These are phyloP conservation scores for Rhabdophis nuchalis DNA, from an alignment of 2,797 vertebrate genomes.

Conservation along the genomic window DNA sequence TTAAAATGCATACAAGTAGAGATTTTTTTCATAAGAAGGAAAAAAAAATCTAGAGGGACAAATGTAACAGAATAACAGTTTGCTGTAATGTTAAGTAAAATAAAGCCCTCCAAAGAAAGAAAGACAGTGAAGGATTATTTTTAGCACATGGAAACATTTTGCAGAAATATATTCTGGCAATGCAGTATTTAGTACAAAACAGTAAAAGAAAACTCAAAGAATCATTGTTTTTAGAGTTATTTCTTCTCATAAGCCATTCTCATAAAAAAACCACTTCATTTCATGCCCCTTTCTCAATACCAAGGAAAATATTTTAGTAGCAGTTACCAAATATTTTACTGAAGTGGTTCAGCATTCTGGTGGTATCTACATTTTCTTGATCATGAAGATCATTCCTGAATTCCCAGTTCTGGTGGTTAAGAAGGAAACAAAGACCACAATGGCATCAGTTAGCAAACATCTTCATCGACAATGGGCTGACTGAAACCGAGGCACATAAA, in stretches of 20 bases:
- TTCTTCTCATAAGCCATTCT: conserved; percentile 46
- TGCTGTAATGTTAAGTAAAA: neutral
- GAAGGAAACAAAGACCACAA: conserved; percentile 37
- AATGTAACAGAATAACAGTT: neutral
- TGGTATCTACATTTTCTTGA: neutral
- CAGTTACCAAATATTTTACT: conserved; percentile 28
- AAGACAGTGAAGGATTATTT: conserved; percentile 14
- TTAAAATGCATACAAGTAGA: neutral
- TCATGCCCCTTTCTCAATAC: conserved; percentile 44
- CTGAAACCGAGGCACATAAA: neutral
- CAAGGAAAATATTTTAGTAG: conserved; percentile 60
- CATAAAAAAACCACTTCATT: conserved; percentile 41
- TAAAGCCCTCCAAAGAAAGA: conserved; percentile 15
- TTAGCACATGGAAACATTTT: conserved; percentile 23
- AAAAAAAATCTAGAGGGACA: neutral
- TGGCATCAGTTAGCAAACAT: neutral
- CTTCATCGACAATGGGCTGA: neutral
- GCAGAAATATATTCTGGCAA: conserved; percentile 47
- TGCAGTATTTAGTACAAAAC: conserved; percentile 36
- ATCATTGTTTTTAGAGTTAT: conserved; percentile 30
- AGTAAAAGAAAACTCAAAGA: conserved; percentile 42
- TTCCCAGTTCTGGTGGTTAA: conserved; percentile 18
- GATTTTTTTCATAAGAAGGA: neutral
- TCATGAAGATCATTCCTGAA: conserved; percentile 7
- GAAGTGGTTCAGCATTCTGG: conserved; percentile 41